These are phyloP conservation scores for Andrena fulva DNA, from an alignment of 2,888 invertebrate genomes.

Conservation along the genomic window DNA sequence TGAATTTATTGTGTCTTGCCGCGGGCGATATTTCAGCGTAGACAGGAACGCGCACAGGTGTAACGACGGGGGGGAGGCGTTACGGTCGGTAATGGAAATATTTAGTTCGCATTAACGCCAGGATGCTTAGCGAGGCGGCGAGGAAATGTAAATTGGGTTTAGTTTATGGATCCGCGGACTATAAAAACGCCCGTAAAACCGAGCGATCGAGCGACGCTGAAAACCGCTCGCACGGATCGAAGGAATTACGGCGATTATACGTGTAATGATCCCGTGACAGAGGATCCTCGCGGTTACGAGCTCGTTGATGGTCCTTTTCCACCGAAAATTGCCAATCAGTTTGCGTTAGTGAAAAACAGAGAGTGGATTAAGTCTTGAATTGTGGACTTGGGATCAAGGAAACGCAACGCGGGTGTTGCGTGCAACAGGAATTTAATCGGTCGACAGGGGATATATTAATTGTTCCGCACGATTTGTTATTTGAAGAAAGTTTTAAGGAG, in stretches of 20 bases:
- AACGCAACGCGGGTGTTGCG: too few relatives aligned
- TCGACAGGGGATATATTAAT: too few relatives aligned
- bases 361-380: background rate
- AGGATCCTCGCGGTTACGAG: constrained; percentile 25
- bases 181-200: constrained; percentile 34
- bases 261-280: constrained; percentile 37
- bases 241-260: constrained; percentile 38
- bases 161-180: constrained; percentile 44
- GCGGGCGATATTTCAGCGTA: constrained; percentile 34
- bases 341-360: background rate
- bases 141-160: constrained; percentile 51
- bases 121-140: constrained; percentile 29
- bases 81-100: constrained; percentile 58
- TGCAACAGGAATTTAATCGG: too few relatives aligned
- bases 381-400: background rate
- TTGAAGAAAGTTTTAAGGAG: too few relatives aligned
- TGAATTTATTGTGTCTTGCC: constrained; percentile 53
- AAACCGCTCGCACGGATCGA: constrained; percentile 9
- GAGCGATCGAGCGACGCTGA: constrained; percentile 5
- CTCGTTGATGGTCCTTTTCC: constrained; percentile 13
- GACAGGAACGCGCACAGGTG: constrained; percentile 45
- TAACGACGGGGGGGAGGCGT: constrained; percentile 47
- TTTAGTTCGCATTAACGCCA: constrained; percentile 55
- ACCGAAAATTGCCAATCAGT: constrained; percentile 21
- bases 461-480: too few relatives aligned